Base-by-base conservation (phyloP, 1,140 invertebrate species). In the Drosophila auraria region DNA sequence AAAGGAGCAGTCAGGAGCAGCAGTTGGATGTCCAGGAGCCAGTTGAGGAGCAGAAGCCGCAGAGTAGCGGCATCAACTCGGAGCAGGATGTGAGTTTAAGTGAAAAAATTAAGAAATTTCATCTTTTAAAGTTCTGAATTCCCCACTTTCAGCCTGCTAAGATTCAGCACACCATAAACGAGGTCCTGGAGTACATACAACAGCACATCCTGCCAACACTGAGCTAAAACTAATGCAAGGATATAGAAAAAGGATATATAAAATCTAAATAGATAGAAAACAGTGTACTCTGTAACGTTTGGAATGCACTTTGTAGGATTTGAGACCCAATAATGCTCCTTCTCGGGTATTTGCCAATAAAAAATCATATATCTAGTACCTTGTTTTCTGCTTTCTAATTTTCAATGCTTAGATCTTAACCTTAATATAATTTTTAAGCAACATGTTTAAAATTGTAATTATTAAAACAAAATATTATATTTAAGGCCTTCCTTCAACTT, bases 101-200 rank as follows among this genome's bases (percentile, higher is more conserved):
- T 0, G 12, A 9, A 12, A 14, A 0, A 38, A 12, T 5, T 15
- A 1, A 0, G 6, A 8, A 8, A 11, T n/a, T 14, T 9, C 1
- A 17, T 12, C 3, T 27, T 17, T 12, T 53, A 25, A 51, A 4
- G 15, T 7, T 11, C 12, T 15, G 12, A 1, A 8, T 59, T 17
- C 3, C 20, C 12, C 14, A 7, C 40, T 71, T 86, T 36, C 15
- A 87, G 84, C 73, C 84, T 4, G 58, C 5, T 1, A 58, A 81
- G 14, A 61, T 87, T 42, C 78, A 92, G 15, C 60, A 65, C 7
- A 83, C 90, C 2, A 91, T 92, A 17, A 70, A 68, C 14, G 90
- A 84, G 17, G 91, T 92, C 12, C 68, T 92, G 27, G 86, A 92
- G 40, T 92, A 92, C n/a, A 91, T 92, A 54, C 91, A 92, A 44